Evolutionary conservation across 2,888 invertebrate genomes (phyloP).

Genomic region (Caenorhabditis wallacei): DNA sequence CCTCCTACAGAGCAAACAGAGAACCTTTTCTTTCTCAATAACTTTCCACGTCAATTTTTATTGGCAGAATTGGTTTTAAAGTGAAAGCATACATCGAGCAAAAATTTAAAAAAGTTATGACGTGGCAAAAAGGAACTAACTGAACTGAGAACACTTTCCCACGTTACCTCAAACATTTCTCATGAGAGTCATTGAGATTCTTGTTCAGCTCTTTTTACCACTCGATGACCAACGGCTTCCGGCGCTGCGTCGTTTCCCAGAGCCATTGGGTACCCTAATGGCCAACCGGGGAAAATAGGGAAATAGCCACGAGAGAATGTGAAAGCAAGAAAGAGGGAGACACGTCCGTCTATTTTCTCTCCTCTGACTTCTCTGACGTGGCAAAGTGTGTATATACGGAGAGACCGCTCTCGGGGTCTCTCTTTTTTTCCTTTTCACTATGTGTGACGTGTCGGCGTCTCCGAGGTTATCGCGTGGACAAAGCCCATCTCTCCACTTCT

Average conservation of each 20-base stretch:
- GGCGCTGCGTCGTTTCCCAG: constrained; percentile 52
- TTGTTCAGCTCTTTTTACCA: constrained; percentile 23
- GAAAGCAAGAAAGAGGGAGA: constrained; percentile 39
- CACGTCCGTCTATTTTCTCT: constrained; percentile 29
- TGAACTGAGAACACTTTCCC: not conserved
- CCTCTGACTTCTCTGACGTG: constrained; percentile 62
- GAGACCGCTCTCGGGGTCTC: constrained; percentile 52
- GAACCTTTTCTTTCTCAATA: constrained; percentile 6
- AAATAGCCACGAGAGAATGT: constrained; percentile 45
- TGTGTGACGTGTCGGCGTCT: constrained; percentile 54
- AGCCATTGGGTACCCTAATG: constrained; percentile 61
- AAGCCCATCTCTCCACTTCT: constrained; percentile 49
- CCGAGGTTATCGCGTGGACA: constrained; percentile 49
- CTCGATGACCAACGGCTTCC: constrained; percentile 39
- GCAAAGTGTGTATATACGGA: constrained; percentile 54
- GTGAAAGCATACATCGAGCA: not conserved
- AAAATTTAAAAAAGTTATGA: constrained; percentile 19
- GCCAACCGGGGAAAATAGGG: constrained; percentile 48
- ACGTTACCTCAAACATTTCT: not conserved
- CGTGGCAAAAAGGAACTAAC: constrained; percentile 20
- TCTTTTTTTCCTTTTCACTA: constrained; percentile 21
- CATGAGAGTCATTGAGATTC: constrained; percentile 15
- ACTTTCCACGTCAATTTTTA: constrained; percentile 7
- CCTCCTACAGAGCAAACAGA: constrained; percentile 19
- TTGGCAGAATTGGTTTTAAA: not conserved